Evolutionary conservation across 2,113 vertebrate species (phyloP), one percentile per base, ranked within the genome.

Genomic region (Solenodon paradoxus): DNA sequence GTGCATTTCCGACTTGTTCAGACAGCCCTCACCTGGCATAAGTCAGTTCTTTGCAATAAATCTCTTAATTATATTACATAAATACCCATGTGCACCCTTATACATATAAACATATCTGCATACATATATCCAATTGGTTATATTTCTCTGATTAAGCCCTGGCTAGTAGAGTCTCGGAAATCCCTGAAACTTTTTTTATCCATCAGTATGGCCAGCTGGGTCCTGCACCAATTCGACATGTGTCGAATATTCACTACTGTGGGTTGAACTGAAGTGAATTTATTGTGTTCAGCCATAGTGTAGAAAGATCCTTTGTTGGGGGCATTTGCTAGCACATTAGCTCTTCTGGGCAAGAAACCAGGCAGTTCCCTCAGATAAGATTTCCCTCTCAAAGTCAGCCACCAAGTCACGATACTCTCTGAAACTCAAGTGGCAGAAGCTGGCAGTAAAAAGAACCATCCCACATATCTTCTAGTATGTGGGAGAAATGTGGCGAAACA

Each of bases 401-500:
- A 0, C 10, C 61, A 61, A 77, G 83, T 81, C 92, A n/a, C 9
- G 59, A 45, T 69, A 24, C 38, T 69, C 61, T 66, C 75, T 75
- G 77, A 92, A 95, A 92, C 57, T 79, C 55, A 38, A 53, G 28
- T 8, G 66, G 79, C 69, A 82, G 85, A 69, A 83, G 47, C 64
- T 68, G 64, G 79, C 94, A 88, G 87, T 10, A 57, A 84, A 57
- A 83, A 86, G 57, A 95, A 20, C n/a, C 38, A 22, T 64, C 92
- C 95, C 94, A 95, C 94, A 16, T 10, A 5, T 74, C 89, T 85
- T 87, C 72, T 53, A 63, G 45, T 11, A 1, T 30, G 89, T 94
- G 93, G 92, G 92, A 95, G 92, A 83, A 61, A 81, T 93, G 94
- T 95, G 49, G 78, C 75, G 69, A 92, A 94, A 97, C 84, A 92